Base-by-base conservation (phyloP, 2,888 invertebrate genomes). In the Andrena marginata region DNA sequence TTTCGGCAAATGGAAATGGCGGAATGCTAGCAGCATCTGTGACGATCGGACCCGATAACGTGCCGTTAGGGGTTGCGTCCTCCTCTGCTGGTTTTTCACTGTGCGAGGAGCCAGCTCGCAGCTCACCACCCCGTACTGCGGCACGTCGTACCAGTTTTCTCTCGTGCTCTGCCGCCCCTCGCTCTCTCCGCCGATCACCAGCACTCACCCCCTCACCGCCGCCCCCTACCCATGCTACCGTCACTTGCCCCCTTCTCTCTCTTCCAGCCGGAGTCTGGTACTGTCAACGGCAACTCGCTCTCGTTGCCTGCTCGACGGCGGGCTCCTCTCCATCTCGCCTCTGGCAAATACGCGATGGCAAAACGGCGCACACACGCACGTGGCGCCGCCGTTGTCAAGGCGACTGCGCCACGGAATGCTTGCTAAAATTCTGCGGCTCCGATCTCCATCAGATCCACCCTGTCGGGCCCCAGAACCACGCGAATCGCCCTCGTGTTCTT, bases 351-450 rank as follows among this genome's bases (percentile, higher is more conserved):
- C 76, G 68, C 68, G 60, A 16, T 42, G 70, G 20, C 59, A 81
- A 78, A 67, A 71, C 79, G 80, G 82, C 91, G 88, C 91, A 91
- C 90, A 91, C 82, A 92, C 86, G 90, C 93, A 93, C 92, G 92
- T 92, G 93, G 92, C 89, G 89, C 90, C 89, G 90, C 90, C 82
- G 91, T 90, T 91, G 90, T 89, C 91, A 91, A 91, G 91, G 93
- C 93, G 93, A 91, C 91, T 93, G 93, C 93, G 93, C 92, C 89
- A 90, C 80, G 67, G 77, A 86, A 76, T 85, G 84, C 81, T 70
- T 85, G 82, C 62, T 64, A 63, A 73, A 68, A 72, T 59, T 62
- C 77, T 76, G 60, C 33, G 59, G 56, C 69, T 72, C 63, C 65
- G 60, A 63, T 75, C 72, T 62, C 70, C 48, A 7, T 65, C 48